Conservation (phyloP, 1,140 invertebrate species). For the Cydia amplana region DNA sequence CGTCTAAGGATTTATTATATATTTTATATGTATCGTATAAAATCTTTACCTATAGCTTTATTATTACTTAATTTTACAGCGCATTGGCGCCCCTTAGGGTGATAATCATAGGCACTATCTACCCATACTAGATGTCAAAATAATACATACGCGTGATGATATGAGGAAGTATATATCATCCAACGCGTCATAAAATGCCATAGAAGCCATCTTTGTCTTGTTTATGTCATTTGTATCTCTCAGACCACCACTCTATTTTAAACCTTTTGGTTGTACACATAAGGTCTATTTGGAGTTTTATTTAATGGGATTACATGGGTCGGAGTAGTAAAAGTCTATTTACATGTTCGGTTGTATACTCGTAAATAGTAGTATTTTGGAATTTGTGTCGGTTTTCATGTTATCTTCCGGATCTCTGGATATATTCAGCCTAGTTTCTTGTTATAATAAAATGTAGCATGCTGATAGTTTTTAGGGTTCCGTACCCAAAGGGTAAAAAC, state of each 20-base stretch:
- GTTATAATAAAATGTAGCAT: too few relatives aligned
- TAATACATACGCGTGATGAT: neutral
- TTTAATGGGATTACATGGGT: neutral
- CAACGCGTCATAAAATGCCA: conserved; percentile 5
- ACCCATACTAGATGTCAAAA: neutral
- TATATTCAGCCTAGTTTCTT: neutral
- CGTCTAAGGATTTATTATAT: too few relatives aligned
- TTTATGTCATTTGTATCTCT: conserved; percentile 6
- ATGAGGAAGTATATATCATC: conserved; percentile 1
- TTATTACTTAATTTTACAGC: too few relatives aligned
- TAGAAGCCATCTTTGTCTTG: neutral
- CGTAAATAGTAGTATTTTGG: conserved; percentile 16
- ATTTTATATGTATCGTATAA: too few relatives aligned
- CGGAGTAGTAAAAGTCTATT: conserved; percentile 5
- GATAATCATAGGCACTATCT: too few relatives aligned
- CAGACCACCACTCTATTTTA: neutral
- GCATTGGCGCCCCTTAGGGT: too few relatives aligned
- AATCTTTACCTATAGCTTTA: too few relatives aligned
- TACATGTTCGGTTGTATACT: conserved; percentile 12
- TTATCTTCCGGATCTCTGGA: neutral
- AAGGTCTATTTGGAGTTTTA: neutral
- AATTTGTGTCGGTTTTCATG: neutral
- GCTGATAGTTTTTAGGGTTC: too few relatives aligned
- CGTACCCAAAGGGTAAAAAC: too few relatives aligned
- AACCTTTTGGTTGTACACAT: neutral